phyloP scores from a whole-genome alignment of 2,113 vertebrate genomes.

The Scalopus aquaticus region DNA sequence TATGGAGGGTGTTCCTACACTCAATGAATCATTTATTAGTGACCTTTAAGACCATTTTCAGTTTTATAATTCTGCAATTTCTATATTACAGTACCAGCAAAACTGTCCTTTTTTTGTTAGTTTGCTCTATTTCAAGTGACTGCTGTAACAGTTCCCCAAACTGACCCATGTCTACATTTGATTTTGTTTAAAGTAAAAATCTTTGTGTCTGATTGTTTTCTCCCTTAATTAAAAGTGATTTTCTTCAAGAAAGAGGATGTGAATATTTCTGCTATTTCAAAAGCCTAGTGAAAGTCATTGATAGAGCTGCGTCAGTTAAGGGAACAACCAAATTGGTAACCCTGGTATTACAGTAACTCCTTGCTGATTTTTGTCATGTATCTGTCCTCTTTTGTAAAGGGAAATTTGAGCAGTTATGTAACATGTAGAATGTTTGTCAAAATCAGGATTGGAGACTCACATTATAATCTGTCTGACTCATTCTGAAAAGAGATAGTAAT shows the following conservation, averaged over 20 bases:
- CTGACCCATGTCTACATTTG: background rate
- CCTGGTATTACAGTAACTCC: background rate
- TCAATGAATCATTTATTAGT: background rate
- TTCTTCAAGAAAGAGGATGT: background rate
- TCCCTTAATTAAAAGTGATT: background rate
- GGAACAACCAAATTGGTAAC: background rate
- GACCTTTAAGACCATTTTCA: slow-evolving; percentile 27
- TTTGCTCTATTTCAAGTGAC: background rate
- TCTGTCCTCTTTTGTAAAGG: background rate
- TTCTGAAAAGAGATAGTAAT: slow-evolving; percentile 23
- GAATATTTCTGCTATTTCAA: slow-evolving; percentile 46
- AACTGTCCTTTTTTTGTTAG: background rate
- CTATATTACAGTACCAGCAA: background rate
- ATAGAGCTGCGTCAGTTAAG: background rate
- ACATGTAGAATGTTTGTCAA: slow-evolving; percentile 4
- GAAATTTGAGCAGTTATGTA: slow-evolving; percentile 14
- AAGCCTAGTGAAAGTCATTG: background rate
- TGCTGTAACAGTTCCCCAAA: background rate
- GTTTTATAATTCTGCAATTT: background rate
- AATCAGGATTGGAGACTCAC: background rate
- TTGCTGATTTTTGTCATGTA: background rate
- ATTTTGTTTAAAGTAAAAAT: background rate
- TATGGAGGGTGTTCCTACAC: background rate
- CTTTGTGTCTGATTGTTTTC: background rate
- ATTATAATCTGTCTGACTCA: background rate